Evolutionary conservation across 2,113 vertebrate genomes (phyloP), one percentile per base, ranked within the genome.

Genomic region (Oenanthe oenanthe): DNA sequence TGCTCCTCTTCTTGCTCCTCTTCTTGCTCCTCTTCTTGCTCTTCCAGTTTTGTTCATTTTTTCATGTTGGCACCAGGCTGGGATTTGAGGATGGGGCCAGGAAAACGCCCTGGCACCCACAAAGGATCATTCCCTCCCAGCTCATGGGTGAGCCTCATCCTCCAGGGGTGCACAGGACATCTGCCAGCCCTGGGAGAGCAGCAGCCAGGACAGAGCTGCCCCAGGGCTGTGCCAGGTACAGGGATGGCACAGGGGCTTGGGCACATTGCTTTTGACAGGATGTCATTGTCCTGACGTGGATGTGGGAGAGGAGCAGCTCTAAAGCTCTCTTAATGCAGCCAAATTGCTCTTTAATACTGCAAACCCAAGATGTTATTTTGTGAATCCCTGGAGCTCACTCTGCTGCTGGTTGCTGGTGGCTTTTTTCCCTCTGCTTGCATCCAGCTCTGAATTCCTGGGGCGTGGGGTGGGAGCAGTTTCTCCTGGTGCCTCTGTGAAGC

Each of bases 311-410:
- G 76, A 95, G 80, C 86, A 71, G 92, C 79, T 81, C 6, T 56
- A 71, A 77, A 36, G 79, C 72, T 92, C 60, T 57, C 82, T 85
- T 88, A 83, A 93, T 74, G 92, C 94, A 95, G 92, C 85, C 92
- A 95, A 97, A 94, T 96, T 94, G 94, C 96, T 96, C 94, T 96
- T 97, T 90, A 93, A 89, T 93, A 81, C 93, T 92, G 92, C 85
- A 87, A 90, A 95, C 32, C 92, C 78, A 54, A 92, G 79, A 94
- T 62, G 95, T 54, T 92, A 50, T 83, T 93, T 80, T 19, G 20
- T 54, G 72, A 74, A 47, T 93, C 95, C 93, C 83, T 1, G 3
- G 89, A 95, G 91, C 89, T 86, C 5, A 0, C 78, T 74, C 42
- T 53, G 84, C 94, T 94, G 87, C 81, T 0, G 10, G 91, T 86